Percentiles rank a stretch among this genome's conserved stretches.
Conservation (phyloP, 2,888 invertebrate species). For the Stenurella melanura region DNA sequence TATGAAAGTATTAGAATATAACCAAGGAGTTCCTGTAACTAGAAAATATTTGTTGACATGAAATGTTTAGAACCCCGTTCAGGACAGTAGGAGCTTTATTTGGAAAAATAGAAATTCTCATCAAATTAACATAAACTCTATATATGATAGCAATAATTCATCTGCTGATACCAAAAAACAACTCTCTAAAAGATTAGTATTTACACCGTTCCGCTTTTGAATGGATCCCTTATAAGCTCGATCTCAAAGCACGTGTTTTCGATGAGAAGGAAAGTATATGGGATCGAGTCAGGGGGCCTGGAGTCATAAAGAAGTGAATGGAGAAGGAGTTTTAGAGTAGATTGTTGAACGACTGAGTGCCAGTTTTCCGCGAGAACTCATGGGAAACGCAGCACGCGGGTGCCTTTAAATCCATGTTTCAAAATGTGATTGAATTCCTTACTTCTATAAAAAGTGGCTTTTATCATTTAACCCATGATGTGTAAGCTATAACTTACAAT, state of each 20-base stretch:
- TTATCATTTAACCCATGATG: conserved; percentile 65
- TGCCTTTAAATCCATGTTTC: conserved; percentile 65
- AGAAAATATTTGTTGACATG: too few relatives aligned
- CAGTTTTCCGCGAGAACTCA: conserved; percentile 70
- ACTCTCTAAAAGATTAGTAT: conserved; percentile 4
- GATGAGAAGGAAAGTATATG: conserved; percentile 13
- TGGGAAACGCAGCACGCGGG: conserved; percentile 49
- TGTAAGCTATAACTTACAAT: conserved; percentile 62
- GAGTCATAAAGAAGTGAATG: conserved; percentile 25
- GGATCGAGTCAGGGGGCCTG: neutral
- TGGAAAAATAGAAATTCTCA: too few relatives aligned
- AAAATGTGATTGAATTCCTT: conserved; percentile 69
- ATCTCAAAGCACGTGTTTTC: conserved; percentile 23
- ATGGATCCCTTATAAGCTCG: neutral
- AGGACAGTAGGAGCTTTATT: too few relatives aligned
- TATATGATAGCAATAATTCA: neutral
- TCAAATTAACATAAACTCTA: neutral
- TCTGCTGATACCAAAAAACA: neutral
- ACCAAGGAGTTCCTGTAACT: too few relatives aligned
- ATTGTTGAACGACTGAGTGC: conserved; percentile 52
- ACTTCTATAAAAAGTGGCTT: conserved; percentile 66
- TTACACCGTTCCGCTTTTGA: neutral
- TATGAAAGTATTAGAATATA: too few relatives aligned
- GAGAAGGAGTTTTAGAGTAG: conserved; percentile 42
- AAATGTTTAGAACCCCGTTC: too few relatives aligned